Conservation (phyloP, 2,797 vertebrate species). For the Jordanella pulchra region DNA sequence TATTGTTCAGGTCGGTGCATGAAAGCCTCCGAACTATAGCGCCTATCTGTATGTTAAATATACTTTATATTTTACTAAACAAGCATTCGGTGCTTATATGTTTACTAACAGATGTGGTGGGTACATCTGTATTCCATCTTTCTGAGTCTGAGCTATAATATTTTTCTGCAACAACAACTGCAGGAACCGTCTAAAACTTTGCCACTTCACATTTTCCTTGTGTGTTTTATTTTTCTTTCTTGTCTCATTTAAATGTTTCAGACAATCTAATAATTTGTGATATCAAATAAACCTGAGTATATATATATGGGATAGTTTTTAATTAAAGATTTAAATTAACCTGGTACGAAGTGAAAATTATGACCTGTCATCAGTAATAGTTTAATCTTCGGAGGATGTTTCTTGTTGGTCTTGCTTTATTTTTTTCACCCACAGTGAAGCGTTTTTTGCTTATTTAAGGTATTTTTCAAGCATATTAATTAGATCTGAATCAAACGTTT, state of each 20-base stretch:
- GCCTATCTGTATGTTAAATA: neutral
- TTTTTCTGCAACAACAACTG: neutral
- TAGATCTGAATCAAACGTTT: neutral
- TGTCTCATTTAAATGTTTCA: neutral
- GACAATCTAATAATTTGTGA: neutral
- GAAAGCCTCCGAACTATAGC: neutral
- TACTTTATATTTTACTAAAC: neutral
- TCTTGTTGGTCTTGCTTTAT: neutral
- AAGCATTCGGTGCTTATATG: neutral
- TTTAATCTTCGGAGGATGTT: neutral
- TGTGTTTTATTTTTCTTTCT: no score
- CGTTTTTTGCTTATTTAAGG: neutral
- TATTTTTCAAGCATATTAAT: neutral
- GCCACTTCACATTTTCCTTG: accelerated
- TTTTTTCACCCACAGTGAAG: neutral
- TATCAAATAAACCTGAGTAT: neutral
- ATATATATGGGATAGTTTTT: neutral
- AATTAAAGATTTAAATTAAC: neutral
- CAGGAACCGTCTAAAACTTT: neutral
- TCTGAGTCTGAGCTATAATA: no score
- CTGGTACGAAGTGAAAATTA: neutral
- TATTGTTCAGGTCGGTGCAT: constrained; percentile 89
- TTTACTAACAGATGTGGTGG: neutral
- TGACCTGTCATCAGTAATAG: neutral
- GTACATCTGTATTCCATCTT: no score